Evolutionary conservation across 2,113 vertebrate species (phyloP).

Genomic region (Lophotis ruficrista): DNA sequence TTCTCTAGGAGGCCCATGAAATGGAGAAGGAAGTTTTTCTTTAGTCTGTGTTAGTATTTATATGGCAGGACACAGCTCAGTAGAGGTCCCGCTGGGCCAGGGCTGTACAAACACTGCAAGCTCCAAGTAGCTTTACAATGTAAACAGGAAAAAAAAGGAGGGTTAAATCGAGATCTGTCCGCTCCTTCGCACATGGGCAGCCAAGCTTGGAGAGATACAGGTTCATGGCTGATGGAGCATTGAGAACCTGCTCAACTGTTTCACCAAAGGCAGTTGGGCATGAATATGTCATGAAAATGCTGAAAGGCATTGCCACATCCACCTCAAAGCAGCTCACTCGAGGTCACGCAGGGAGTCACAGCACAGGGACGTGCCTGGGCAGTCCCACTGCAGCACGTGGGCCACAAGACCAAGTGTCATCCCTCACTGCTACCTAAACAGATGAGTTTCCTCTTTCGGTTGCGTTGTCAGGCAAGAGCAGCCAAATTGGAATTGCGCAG

Average conservation of each 20-base stretch:
- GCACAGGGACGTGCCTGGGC: background rate
- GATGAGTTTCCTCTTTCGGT: background rate
- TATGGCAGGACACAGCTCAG: background rate
- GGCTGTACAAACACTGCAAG: background rate
- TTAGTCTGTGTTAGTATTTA: background rate
- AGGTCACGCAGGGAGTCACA: background rate
- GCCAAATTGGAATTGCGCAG: rapidly evolving
- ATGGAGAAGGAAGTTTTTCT: background rate
- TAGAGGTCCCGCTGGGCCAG: background rate
- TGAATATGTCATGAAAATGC: rapidly evolving
- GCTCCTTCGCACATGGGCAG: background rate
- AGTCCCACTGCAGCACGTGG: background rate
- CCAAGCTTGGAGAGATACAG: background rate
- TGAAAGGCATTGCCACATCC: background rate
- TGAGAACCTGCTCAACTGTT: background rate
- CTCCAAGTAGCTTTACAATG: background rate
- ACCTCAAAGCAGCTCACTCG: background rate
- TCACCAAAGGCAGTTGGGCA: background rate
- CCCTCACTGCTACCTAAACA: background rate
- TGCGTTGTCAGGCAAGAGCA: background rate
- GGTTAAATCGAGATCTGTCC: background rate
- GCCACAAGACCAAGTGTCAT: background rate
- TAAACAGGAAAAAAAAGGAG: background rate
- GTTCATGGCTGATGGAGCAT: background rate
- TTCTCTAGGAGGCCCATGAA: background rate